A percentile compares a stretch with the other conserved stretches of the same genome.
These are phyloP conservation scores for Artemia franciscana DNA, from an alignment of 1,140 invertebrate species.

Conservation along the genomic window DNA sequence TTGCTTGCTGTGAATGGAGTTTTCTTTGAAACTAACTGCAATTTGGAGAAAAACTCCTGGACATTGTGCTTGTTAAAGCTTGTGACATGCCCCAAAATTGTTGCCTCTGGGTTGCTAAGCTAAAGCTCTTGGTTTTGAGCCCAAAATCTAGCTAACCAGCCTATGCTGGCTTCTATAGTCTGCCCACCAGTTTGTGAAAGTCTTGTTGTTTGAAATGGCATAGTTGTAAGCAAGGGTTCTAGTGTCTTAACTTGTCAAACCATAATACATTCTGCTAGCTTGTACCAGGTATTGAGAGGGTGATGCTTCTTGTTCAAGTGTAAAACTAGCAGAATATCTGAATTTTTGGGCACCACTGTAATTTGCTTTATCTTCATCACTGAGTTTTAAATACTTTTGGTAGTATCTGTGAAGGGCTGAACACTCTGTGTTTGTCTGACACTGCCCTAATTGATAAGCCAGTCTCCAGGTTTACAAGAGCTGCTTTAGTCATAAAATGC, in stretches of 20 bases:
- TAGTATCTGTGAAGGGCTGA: too few species aligned
- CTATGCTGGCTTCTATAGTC: not conserved
- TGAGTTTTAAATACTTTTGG: too few species aligned
- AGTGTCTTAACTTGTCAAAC: not conserved
- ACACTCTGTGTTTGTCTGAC: too few species aligned
- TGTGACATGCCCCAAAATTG: conserved; percentile 5
- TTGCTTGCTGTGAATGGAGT: conserved; percentile 1
- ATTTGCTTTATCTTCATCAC: too few species aligned
- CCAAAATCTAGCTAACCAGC: not conserved
- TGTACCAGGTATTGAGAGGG: not conserved
- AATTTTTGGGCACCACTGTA: too few species aligned
- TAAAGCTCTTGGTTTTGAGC: not conserved
- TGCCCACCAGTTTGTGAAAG: not conserved
- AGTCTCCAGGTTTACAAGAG: too few species aligned
- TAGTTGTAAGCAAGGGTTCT: not conserved
- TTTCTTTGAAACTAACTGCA: not conserved
- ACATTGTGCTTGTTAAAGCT: conserved; percentile 9
- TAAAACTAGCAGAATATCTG: not conserved
- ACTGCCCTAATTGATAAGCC: too few species aligned
- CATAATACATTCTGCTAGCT: not conserved
- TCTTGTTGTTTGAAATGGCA: not conserved
- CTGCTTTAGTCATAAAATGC: not conserved
- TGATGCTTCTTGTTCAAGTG: not conserved
- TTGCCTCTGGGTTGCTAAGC: conserved; percentile 7
- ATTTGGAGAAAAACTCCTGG: conserved; percentile 3